Base-by-base conservation (phyloP, 2,888 invertebrate genomes). In the Parapristionchus giblindavisi region DNA sequence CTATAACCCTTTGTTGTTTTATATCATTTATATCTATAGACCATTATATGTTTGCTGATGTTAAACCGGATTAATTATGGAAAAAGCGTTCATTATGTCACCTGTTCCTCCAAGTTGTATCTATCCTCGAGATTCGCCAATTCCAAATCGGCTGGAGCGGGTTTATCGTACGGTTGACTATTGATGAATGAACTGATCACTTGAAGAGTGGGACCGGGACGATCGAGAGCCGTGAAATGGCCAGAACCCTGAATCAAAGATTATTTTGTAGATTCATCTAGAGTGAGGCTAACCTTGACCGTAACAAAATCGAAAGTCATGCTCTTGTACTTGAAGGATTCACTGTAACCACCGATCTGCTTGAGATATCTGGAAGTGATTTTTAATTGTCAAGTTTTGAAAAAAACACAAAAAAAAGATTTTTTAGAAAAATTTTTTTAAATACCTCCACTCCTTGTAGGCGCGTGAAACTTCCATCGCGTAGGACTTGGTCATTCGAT, bases 141-240 rank as follows among this genome's bases (percentile, higher is more conserved):
- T 17, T 61, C 61, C 61, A 61, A n/a, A 38, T 36, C 61, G 27
- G 61, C 61, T 1, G 61, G 61, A 2, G 32, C 61, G 21, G 36
- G 36, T 6, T 8, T 36, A 17, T 61, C 61, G 21, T 38, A 38
- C n/a, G 66, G 14, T n/a, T 51, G 43, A 0, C 21, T n/a, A 29
- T 66, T 38, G 48, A 85, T 76, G 78, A 93, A 92, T 77, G 92
- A 90, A 29, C 91, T 91, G 63, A 94, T 92, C 88, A 94, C 89
- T 88, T 93, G 92, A 27, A 92, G 90, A 1, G 93, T 92, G 92
- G 93, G 93, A 83, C 92, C 91, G 0, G 94, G 93, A 87, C 94
- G 93, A 89, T 94, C 93, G 40, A 91, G 90, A 0, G 94, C 93
- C 14, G 93, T 93, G 92, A 94, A 93, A 84, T 94, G 94, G 0